Conservation (phyloP, 2,113 vertebrate genomes). For the Python bivittatus region DNA sequence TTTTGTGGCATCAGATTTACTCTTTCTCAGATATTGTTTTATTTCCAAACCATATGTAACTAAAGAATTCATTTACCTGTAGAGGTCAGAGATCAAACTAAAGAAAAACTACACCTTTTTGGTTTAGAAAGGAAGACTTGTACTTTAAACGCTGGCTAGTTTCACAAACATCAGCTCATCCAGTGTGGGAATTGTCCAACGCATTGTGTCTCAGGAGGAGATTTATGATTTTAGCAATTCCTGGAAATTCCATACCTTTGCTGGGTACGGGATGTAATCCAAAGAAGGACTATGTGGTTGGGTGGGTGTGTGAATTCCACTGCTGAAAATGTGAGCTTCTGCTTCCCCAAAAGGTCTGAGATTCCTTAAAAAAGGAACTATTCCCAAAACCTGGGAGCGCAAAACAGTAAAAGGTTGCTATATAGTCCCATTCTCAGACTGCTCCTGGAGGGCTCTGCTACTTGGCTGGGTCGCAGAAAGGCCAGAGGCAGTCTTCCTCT, state of each 20-base stretch:
- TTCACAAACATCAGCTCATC: not conserved
- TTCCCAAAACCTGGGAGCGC: not conserved
- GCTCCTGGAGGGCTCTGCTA: not conserved
- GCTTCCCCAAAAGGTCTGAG: not conserved
- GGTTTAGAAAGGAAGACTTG: not conserved
- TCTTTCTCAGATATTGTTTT: not conserved
- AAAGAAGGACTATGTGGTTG: not conserved
- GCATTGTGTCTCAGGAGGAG: not conserved
- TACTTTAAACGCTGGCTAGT: not conserved
- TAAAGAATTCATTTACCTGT: not conserved
- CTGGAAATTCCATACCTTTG: not conserved
- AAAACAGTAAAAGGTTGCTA: not conserved
- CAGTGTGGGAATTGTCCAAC: not conserved
- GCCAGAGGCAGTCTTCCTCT: not conserved
- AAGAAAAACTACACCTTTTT: not conserved
- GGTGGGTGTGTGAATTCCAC: not conserved
- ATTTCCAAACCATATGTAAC: not conserved
- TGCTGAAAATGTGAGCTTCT: not conserved
- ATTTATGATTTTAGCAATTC: not conserved
- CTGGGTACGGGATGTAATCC: not conserved
- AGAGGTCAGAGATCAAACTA: not conserved
- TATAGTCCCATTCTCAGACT: not conserved
- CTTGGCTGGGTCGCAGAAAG: not conserved
- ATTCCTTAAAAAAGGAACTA: not conserved
- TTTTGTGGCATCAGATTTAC: not conserved